Conservation (phyloP, 1,140 invertebrate species). For the Neuroterus valhalla region DNA sequence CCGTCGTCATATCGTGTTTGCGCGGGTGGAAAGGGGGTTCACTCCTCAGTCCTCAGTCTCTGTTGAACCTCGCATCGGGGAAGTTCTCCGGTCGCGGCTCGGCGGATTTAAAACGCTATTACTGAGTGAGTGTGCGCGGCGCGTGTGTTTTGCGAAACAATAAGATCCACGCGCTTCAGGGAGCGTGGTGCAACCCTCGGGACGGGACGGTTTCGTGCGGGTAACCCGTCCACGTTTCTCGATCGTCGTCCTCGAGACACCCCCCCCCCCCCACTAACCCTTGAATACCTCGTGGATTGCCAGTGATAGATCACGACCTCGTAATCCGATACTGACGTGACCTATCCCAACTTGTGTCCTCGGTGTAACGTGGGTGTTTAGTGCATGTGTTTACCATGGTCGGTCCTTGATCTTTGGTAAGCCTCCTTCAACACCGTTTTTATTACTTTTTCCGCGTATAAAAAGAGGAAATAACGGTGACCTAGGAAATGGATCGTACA, state of each 20-base stretch:
- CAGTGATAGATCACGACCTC: conserved; percentile 59
- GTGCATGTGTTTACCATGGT: conserved; percentile 47
- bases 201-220: conserved; percentile 41
- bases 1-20: conserved; percentile 57
- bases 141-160: conserved; percentile 53
- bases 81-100: conserved; percentile 55
- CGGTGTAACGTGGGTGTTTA: conserved; percentile 48
- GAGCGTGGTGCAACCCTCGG: neutral
- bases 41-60: conserved; percentile 65
- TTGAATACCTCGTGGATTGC: conserved; percentile 32
- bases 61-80: conserved; percentile 71
- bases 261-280: neutral
- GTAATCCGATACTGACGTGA: conserved; percentile 58
- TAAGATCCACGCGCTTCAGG: conserved; percentile 32
- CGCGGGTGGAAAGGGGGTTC: conserved; percentile 60
- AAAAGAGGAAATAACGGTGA: no score
- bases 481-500: no score
- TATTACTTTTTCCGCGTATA: neutral
- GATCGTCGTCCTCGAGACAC: neutral
- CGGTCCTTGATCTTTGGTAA: conserved; percentile 28
- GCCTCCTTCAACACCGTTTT: conserved; percentile 20
- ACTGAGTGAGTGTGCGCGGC: conserved; percentile 54
- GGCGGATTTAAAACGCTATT: conserved; percentile 37
- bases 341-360: conserved; percentile 57
- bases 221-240: conserved; percentile 25